Evolutionary conservation across 1,140 invertebrate genomes (phyloP), one percentile per base, ranked within the genome.

Genomic region (Teleogryllus occipitalis): DNA sequence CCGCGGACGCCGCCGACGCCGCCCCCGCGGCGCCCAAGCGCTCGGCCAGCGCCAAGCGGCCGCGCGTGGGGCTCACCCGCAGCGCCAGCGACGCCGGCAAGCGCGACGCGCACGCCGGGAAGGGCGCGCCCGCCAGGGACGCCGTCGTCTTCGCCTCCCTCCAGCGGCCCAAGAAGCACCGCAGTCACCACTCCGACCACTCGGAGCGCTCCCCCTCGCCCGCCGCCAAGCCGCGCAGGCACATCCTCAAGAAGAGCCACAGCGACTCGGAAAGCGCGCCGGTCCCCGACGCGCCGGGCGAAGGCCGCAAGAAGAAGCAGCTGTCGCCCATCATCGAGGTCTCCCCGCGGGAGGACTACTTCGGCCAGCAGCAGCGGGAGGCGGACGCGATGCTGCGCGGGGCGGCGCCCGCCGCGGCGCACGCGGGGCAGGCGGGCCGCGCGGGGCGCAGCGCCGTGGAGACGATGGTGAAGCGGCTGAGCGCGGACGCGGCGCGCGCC

Each of bases 301-400:
- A 74, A 73, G 39, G 74, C 80, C 14, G 85, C 3, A 85, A 83
- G 80, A 92, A 90, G 83, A 90, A 90, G 78, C 92, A 92, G 83
- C 82, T 94, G n/a, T 93, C 92, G 21, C 93, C 93, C 0, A 94
- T 94, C 80, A 94, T 93, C 77, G 93, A 94, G 86, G 85, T 86
- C 84, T 90, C 86, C 85, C 87, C 90, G 82, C 84, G 88, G 73
- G 90, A 92, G 84, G 91, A 93, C 82, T 92, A 92, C 81, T 93
- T 94, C 82, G 87, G 90, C 77, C 88, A 85, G 15, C 72, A 81
- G n/a, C 21, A 79, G 21, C 74, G 76, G 78, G 48, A 80, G 47
- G 54, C 83, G 74, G 88, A 89, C 81, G 91, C 90, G 88, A 90
- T 91, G 86, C 91, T 92, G 83, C 91, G 91, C 82, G 91, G 90